Conservation (phyloP, 2,797 vertebrate genomes). For the Varecia variegata region DNA sequence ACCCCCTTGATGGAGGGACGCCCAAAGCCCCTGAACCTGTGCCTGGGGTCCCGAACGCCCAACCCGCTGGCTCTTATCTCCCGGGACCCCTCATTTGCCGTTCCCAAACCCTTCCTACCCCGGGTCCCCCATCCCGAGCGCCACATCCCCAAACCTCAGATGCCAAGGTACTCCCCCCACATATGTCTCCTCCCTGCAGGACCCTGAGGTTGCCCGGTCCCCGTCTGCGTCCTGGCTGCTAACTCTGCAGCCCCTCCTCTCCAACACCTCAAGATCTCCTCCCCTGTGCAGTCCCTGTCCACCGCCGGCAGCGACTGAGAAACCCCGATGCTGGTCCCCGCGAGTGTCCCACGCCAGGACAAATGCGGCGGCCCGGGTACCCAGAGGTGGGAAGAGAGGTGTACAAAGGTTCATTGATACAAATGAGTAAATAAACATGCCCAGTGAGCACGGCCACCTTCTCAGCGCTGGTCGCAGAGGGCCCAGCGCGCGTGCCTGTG, state of each 20-base stretch:
- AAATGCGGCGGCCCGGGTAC: neutral
- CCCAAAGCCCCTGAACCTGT: neutral
- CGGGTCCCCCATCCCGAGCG: neutral
- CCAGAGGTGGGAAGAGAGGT: slow-evolving; percentile 22
- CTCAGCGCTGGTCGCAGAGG: neutral
- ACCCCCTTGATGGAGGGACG: neutral
- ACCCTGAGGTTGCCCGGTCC: neutral
- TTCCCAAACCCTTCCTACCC: neutral
- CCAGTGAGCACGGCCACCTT: slow-evolving; percentile 45
- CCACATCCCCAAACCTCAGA: neutral
- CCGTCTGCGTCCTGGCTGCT: neutral
- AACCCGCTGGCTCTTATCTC: neutral
- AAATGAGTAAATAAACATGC: slow-evolving; percentile 60
- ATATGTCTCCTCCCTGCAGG: neutral
- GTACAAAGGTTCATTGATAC: slow-evolving; percentile 62
- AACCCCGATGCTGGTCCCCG: neutral
- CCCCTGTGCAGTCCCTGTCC: neutral
- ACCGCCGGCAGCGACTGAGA: neutral
- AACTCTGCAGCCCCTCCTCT: neutral
- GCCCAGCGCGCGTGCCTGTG: slow-evolving; percentile 17
- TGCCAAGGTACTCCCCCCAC: neutral
- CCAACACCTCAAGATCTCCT: neutral
- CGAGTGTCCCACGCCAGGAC: neutral
- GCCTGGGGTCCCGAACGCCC: neutral
- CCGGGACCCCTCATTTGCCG: neutral